Percentiles rank a stretch among this genome's conserved stretches.
These are phyloP conservation scores for Panagrolaimus sp. DNA, from an alignment of 1,140 invertebrate species.

Conservation along the genomic window DNA sequence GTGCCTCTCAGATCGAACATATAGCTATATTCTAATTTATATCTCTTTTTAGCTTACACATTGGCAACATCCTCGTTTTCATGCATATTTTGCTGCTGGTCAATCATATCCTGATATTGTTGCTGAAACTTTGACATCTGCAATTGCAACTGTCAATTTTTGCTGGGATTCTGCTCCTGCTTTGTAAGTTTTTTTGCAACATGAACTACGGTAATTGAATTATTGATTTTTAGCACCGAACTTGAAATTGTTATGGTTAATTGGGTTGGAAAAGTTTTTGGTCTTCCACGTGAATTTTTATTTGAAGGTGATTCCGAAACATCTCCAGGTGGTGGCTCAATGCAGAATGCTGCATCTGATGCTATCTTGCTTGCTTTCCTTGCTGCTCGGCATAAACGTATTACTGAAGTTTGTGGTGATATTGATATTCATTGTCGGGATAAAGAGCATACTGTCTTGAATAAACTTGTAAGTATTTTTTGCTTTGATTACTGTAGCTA, in stretches of 20 bases:
- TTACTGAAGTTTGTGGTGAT: neutral
- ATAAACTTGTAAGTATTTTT: constrained; percentile 6
- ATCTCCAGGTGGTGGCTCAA: neutral
- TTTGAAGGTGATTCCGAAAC: neutral
- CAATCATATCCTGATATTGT: neutral
- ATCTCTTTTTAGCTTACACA: constrained; percentile 11
- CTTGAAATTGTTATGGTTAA: constrained; percentile 10
- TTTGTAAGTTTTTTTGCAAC: no score
- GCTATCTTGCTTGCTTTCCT: neutral
- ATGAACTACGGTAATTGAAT: no score
- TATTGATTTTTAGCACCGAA: no score
- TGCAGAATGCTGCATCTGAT: neutral
- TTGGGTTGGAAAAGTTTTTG: neutral
- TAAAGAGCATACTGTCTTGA: neutral
- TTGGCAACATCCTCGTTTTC: constrained; percentile 7
- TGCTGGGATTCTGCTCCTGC: neutral
- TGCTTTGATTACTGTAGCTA: no score
- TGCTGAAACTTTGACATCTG: neutral
- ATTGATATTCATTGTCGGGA: neutral
- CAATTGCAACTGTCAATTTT: neutral
- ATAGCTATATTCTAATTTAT: no score
- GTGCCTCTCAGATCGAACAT: no score
- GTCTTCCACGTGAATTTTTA: neutral
- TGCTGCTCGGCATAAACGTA: neutral
- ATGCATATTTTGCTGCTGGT: constrained; percentile 1